Percentiles rank a stretch among this genome's conserved stretches.
Evolutionary conservation across 2,113 vertebrate species (phyloP).

Genomic region (Chitala chitala): DNA sequence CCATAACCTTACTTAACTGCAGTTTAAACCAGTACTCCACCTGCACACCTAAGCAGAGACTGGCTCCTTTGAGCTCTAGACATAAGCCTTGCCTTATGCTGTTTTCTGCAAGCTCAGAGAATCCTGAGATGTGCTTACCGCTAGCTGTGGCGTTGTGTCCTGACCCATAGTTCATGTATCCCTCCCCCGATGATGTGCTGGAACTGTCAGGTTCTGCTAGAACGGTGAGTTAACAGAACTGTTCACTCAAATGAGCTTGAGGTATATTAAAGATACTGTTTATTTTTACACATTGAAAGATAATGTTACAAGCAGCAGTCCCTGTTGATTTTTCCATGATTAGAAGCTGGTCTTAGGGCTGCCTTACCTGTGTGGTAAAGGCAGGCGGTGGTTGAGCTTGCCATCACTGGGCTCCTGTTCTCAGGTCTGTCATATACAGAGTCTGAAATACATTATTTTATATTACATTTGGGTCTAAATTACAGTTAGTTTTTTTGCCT

Average conservation of each 20-base stretch:
- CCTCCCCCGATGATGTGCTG: slow-evolving; percentile 16
- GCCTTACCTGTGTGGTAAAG: slow-evolving; percentile 15
- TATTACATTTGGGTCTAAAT: not conserved
- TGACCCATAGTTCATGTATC: not conserved
- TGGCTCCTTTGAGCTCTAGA: too few relatives aligned
- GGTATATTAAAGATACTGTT: not conserved
- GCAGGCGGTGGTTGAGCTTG: not conserved
- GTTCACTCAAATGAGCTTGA: not conserved
- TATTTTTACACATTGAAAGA: too few relatives aligned
- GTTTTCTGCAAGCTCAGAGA: too few relatives aligned
- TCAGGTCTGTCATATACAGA: slow-evolving; percentile 7
- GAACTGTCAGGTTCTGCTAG: not conserved
- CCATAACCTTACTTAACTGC: too few relatives aligned
- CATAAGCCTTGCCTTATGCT: too few relatives aligned
- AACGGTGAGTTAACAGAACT: not conserved
- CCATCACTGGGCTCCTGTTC: not conserved
- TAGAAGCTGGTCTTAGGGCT: not conserved
- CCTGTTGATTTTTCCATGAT: not conserved
- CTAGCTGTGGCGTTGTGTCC: not conserved
- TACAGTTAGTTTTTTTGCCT: not conserved
- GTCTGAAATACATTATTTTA: slow-evolving; percentile 2
- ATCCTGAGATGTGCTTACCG: not conserved
- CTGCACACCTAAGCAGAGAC: too few relatives aligned
- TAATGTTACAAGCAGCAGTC: not conserved
- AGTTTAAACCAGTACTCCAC: too few relatives aligned